These are phyloP conservation scores for Chlorodrepanis virens DNA, from an alignment of 2,113 vertebrate genomes.

Conservation along the genomic window DNA sequence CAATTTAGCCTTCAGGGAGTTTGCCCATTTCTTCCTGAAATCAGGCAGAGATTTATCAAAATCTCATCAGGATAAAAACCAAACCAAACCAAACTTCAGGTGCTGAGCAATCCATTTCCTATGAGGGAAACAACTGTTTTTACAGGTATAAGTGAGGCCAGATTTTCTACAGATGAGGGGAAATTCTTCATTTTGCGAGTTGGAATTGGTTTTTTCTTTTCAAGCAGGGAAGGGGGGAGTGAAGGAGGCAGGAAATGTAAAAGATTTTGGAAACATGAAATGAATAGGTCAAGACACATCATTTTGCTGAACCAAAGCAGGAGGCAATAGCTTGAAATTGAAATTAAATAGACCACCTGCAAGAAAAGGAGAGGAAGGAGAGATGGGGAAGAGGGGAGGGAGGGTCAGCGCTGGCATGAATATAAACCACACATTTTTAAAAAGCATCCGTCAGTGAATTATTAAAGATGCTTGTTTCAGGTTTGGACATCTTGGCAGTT, in stretches of 20 bases:
- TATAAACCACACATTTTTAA: slow-evolving; percentile 61
- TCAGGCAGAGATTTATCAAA: slow-evolving; percentile 50
- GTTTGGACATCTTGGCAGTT: slow-evolving; percentile 67
- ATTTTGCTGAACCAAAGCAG: slow-evolving; percentile 63
- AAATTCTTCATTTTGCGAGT: slow-evolving; percentile 10
- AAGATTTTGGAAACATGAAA: slow-evolving; percentile 67
- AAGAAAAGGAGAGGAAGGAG: slow-evolving; percentile 62
- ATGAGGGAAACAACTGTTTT: slow-evolving; percentile 35
- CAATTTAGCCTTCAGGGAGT: neutral
- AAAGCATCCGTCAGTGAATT: slow-evolving; percentile 59
- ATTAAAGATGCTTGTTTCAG: slow-evolving; percentile 62
- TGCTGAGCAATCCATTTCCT: slow-evolving; percentile 60
- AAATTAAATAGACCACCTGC: slow-evolving; percentile 73
- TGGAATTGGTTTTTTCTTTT: neutral
- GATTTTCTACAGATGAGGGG: slow-evolving; percentile 53
- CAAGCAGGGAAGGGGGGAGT: neutral
- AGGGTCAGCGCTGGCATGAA: slow-evolving; percentile 50
- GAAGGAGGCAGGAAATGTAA: slow-evolving; percentile 61
- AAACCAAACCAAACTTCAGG: slow-evolving; percentile 1
- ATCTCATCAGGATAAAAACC: slow-evolving; percentile 25
- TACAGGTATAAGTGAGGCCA: slow-evolving; percentile 45
- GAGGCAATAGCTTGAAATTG: slow-evolving; percentile 57
- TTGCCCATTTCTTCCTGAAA: neutral
- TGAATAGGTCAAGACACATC: slow-evolving; percentile 55
- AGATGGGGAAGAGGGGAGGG: slow-evolving; percentile 9